Base-by-base conservation (phyloP, 1,140 invertebrate genomes). In the Ganaspis sp. region DNA sequence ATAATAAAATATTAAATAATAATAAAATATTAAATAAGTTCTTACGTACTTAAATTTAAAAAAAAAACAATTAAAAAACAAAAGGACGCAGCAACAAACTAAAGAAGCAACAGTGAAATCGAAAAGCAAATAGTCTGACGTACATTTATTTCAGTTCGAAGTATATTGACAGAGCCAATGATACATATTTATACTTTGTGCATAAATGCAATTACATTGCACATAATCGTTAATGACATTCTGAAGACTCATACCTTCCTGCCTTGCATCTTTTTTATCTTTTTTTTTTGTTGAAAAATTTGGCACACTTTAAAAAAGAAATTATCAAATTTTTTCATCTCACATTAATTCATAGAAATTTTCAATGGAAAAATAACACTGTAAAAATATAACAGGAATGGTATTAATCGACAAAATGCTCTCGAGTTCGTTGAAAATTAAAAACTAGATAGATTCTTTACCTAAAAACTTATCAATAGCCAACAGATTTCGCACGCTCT, bases 241-340 rank as follows among this genome's bases (percentile, higher is more conserved):
- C 23, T 64, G 58, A 29, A 64, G 58, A 29, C 23, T 64, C 11
- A 64, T 29, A 64, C 58, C 58, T 29, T 64, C 58, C 58, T 64
- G 58, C 23, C 29, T 26, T 0, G 23, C 29, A 34, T 64, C 29
- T 26, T 29, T 11, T 64, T 4, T 29, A 26, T 26, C 5, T 64
- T 26, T 15, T 29, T 58, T 26, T 58, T 29, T 26, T 58, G 1
- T 81, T 75, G 73, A 75, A 73, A 80, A 58, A 53, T 70, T 70
- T 40, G 23, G 34, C 45, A 72, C 71, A 34, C 1, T 23, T 21
- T 4, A 38, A 42, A 69, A 72, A 74, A 72, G 53, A 72, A 74
- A 71, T 74, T 45, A 77, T 74, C 17, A 45, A 80, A 77, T 72
- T 73, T 21, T 29, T 29, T 29, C 12, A 53, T 23, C 49, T 73